Base-by-base conservation (phyloP, 2,888 invertebrate genomes). In the Acanthococcus lagerstroemiae region DNA sequence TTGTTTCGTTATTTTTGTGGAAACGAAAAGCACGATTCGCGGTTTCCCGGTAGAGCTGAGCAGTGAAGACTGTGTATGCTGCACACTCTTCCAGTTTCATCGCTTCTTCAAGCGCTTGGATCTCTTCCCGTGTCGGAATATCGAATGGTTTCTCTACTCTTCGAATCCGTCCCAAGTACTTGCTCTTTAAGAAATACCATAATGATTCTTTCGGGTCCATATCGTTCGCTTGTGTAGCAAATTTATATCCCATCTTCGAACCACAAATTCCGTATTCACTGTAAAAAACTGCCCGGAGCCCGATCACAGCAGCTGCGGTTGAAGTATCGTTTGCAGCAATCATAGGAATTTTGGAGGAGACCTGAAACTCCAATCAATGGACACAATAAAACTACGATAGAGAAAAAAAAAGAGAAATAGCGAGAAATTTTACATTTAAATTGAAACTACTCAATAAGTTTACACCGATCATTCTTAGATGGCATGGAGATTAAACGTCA, bases 211-310 rank as follows among this genome's bases (percentile, higher is more conserved):
- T 19, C 7, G 54, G 37, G 17, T 63, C 63, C 3, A 52, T 63
- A 37, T 63, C 52, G 2, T 24, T 54, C 1, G 63, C 54, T 24
- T 63, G 52, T 17, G 26, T 22, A 6, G 63, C 63, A 12, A 30
- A 24, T 21, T 63, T 26, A 1, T 54, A 1, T 0, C 37, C 52
- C 25, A 54, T 22, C 24, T 52, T 63, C 22, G 50, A 37, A 1
- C 63, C 63, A 17, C 24, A 54, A 2, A 63, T 15, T 12, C 63
- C 63, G 25, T 63, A 63, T 22, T 63, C 63, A n/a, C 27, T 45
- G 56, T 12, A 65, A 9, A 65, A 19, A 24, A 26, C 26, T 0
- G 46, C 27, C n/a, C 65, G 48, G 3, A 65, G 26, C 1, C 65
- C 65, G 4, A 17, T 15, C 3, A 65, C 15, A 2, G 45, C 45